A percentile compares a stretch with the other conserved stretches of the same genome.
Conservation (phyloP, 2,113 vertebrate genomes). For the Ivindomyrus marchei region DNA sequence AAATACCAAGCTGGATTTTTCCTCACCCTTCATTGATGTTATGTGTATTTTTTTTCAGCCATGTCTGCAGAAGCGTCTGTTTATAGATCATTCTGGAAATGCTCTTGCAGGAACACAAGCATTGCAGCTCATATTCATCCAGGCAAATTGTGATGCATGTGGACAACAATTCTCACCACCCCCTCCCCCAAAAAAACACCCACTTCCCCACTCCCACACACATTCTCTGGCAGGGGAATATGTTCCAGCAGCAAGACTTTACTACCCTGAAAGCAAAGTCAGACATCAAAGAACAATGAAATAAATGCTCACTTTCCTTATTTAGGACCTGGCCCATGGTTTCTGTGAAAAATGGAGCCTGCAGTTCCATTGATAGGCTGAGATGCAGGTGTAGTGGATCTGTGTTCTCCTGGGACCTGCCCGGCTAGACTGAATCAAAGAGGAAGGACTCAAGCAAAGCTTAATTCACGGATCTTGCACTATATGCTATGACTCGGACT, state of each 20-base stretch:
- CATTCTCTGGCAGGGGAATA: background rate
- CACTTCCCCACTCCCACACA: background rate
- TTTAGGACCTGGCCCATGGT: background rate
- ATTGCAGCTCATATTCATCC: constrained; percentile 39
- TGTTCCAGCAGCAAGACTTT: background rate
- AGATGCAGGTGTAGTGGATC: background rate
- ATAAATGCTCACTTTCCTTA: background rate
- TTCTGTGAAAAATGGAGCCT: background rate
- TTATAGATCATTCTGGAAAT: background rate
- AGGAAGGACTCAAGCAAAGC: background rate
- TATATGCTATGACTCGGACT: background rate
- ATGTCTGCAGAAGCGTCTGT: background rate
- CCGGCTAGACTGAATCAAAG: background rate
- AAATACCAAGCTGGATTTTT: background rate
- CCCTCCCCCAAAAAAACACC: background rate
- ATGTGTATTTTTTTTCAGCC: background rate
- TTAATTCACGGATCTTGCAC: background rate
- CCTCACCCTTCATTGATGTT: background rate
- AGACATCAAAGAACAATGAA: background rate
- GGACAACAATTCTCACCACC: background rate
- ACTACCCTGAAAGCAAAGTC: background rate
- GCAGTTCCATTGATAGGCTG: background rate
- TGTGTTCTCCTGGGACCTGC: background rate
- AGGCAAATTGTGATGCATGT: constrained; percentile 42
- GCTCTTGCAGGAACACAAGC: constrained; percentile 36